Base-by-base conservation (phyloP, 2,888 invertebrate species). In the Tiliacea citrago region DNA sequence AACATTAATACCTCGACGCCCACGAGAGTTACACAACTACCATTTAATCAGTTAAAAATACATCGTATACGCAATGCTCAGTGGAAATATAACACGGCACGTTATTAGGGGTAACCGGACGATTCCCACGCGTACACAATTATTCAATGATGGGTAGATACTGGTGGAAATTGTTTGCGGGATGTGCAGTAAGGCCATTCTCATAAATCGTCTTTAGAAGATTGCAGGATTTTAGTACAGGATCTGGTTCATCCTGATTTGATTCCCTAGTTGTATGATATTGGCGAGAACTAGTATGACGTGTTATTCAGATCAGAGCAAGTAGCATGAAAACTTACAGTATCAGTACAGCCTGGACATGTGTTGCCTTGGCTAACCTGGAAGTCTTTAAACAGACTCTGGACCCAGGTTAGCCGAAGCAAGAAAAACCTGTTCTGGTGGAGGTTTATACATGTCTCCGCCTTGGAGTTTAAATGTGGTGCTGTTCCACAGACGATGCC, bases 41-140 rank as follows among this genome's bases (percentile, higher is more conserved):
- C 65, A 77, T 62, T 86, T 71, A 75, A 73, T 85, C 74, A 77
- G 62, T 70, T 77, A 61, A 77, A 81, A 76, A 77, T 81, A 81
- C 69, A 68, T 72, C 24, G 39, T 58, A 18, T 35, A 49, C 68
- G 67, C 62, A 66, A 57, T 68, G 24, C 68, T 73, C 65, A 0
- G 63, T 79, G 73, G 84, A 67, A 77, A 77, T 73, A 68, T 61
- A 81, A 81, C 53, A 78, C 68, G 70, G 8, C n/a, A 3, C 10
- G 77, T 74, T 84, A 86, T 84, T 68, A 77, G 66, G 71, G 74
- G 78, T 78, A 73, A 67, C 76, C 57, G 78, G 75, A 49, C 71
- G 45, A 24, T 84, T 86, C 84, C 86, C 84, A 84, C 84, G 84
- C 80, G 63, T 16, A 12, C 71, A 62, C 86, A 62, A 84, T 84